These are phyloP conservation scores for Peromyscus maniculatus DNA, from an alignment of 2,113 vertebrate genomes.

Conservation along the genomic window DNA sequence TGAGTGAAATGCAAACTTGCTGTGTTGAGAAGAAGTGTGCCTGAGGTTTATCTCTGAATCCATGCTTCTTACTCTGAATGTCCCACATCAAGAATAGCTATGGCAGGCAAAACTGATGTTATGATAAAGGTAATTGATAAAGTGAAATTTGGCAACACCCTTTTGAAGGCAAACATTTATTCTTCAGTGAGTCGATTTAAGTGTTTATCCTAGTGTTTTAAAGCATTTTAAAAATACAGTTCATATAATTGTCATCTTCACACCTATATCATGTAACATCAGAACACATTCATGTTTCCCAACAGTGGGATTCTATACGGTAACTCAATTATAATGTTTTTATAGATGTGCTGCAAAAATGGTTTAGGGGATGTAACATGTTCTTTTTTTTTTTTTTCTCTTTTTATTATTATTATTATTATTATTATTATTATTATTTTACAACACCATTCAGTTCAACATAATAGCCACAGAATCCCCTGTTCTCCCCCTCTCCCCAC, in stretches of 20 bases:
- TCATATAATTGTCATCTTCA: slow-evolving; percentile 50
- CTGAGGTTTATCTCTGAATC: not conserved
- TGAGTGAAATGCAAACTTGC: slow-evolving; percentile 33
- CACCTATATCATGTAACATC: not conserved
- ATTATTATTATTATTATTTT: no score
- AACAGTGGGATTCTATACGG: slow-evolving; percentile 39
- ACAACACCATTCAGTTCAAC: no score
- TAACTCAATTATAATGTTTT: slow-evolving; percentile 63
- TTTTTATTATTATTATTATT: no score
- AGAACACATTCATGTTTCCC: slow-evolving; percentile 47
- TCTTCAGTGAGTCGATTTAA: slow-evolving; percentile 19
- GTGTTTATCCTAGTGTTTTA: not conserved
- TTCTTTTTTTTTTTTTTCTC: no score
- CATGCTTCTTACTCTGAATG: not conserved
- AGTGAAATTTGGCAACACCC: not conserved
- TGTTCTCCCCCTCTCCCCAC: no score
- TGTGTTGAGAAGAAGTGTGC: not conserved
- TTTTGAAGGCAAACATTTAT: not conserved
- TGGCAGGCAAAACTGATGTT: not conserved
- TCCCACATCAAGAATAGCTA: not conserved
- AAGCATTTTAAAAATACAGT: slow-evolving; percentile 48
- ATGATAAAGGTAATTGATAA: slow-evolving; percentile 39
- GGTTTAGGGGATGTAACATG: slow-evolving; percentile 54
- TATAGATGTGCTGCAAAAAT: slow-evolving; percentile 34
- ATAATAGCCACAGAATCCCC: no score